phyloP scores from a whole-genome alignment of 2,888 invertebrate genomes.

The Dynastes grantii region DNA sequence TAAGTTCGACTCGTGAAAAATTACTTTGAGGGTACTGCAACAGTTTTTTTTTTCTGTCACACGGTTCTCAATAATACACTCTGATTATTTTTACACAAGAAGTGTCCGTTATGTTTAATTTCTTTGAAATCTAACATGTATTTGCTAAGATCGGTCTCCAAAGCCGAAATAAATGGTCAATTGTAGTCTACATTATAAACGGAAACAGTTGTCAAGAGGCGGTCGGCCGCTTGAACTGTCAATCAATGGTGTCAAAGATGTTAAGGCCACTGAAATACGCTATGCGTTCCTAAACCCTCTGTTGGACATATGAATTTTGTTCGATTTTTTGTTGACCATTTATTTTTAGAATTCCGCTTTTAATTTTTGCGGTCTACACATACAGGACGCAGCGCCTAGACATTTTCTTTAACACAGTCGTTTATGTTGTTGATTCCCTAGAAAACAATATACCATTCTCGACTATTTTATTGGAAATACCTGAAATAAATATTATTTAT shows the following conservation, averaged over 20 bases:
- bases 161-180: slow-evolving; percentile 50
- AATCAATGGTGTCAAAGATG: slow-evolving; percentile 59
- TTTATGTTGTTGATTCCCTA: too few relatives aligned
- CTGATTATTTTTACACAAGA: slow-evolving; percentile 10
- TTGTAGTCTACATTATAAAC: slow-evolving; percentile 58
- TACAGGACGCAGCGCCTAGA: too few relatives aligned
- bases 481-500: too few relatives aligned
- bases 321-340: slow-evolving; percentile 27
- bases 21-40: too few relatives aligned
- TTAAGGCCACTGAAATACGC: slow-evolving; percentile 32
- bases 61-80: too few relatives aligned
- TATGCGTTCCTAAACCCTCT: slow-evolving; percentile 22
- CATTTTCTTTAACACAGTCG: too few relatives aligned
- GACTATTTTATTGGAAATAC: too few relatives aligned
- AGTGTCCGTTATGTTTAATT: slow-evolving; percentile 7
- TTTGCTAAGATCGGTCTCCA: slow-evolving; percentile 28
- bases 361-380: slow-evolving; percentile 8
- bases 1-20: too few relatives aligned
- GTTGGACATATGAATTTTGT: slow-evolving; percentile 45
- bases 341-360: slow-evolving; percentile 34
- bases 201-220: slow-evolving; percentile 60
- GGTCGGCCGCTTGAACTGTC: slow-evolving; percentile 60
- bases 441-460: too few relatives aligned
- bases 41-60: too few relatives aligned
- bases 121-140: slow-evolving; percentile 35